phyloP scores from a whole-genome alignment of 2,797 vertebrate genomes.

The Centroberyx gerrardi region DNA sequence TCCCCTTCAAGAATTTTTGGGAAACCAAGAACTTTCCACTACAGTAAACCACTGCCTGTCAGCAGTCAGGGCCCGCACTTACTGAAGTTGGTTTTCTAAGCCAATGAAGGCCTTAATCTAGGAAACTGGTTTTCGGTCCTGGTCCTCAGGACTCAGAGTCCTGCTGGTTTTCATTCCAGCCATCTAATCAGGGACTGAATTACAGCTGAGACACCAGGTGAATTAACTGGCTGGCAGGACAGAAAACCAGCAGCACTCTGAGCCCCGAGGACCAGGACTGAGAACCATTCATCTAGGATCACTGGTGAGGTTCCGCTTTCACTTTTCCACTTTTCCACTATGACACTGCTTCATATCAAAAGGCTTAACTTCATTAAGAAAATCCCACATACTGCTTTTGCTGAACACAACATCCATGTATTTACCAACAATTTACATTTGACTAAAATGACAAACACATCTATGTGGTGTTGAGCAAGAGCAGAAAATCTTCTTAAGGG shows the following conservation, averaged over 20 bases:
- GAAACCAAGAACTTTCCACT: not conserved
- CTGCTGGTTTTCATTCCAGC: too few relatives aligned
- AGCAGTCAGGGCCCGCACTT: not conserved
- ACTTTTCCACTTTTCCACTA: not conserved
- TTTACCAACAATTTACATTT: not conserved
- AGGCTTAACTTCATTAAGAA: not conserved
- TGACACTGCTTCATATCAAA: not conserved
- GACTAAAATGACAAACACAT: not conserved
- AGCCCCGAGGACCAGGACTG: not conserved
- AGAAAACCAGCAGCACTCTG: not conserved
- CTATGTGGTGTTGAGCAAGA: not conserved
- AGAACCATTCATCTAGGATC: slow-evolving; percentile 2
- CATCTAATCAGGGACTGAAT: too few relatives aligned
- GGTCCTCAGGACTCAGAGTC: too few relatives aligned
- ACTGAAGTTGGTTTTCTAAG: not conserved
- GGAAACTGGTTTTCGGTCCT: too few relatives aligned
- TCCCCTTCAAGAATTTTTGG: not conserved
- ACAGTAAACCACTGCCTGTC: not conserved
- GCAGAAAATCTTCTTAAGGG: not conserved
- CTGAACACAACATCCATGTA: slow-evolving; percentile 4
- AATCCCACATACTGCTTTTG: not conserved
- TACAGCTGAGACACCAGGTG: too few relatives aligned
- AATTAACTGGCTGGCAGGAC: not conserved
- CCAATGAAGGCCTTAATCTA: not conserved
- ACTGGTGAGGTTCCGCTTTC: not conserved